phyloP scores from a whole-genome alignment of 2,888 invertebrate genomes.

The Microplitis manilae region DNA sequence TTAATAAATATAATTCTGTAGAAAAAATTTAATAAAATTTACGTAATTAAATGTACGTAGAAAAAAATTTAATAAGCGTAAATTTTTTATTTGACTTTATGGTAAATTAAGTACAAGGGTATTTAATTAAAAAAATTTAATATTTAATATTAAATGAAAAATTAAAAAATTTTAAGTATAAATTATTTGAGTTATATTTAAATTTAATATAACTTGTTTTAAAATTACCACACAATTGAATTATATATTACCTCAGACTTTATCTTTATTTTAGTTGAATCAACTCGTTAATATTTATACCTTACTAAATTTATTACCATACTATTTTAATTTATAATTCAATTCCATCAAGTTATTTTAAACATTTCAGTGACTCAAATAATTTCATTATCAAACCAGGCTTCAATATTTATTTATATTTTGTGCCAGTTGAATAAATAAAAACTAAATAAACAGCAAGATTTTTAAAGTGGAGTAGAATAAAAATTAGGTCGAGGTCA shows the following conservation, averaged over 20 bases:
- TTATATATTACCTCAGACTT: constrained; percentile 1
- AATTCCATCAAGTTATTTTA: not conserved
- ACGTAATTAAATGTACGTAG: not conserved
- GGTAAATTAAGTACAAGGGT: not conserved
- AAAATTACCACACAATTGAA: constrained; percentile 1
- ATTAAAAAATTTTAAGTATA: not conserved
- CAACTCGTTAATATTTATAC: not conserved
- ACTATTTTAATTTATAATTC: not conserved
- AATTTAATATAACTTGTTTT: not conserved
- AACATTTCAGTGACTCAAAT: not conserved
- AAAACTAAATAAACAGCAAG: not conserved
- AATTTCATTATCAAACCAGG: not conserved
- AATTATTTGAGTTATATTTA: not conserved
- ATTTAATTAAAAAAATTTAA: not conserved
- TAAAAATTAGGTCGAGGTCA: constrained; percentile 30
- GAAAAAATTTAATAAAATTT: not conserved
- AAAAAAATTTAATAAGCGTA: constrained; percentile 5
- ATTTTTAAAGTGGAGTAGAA: not conserved
- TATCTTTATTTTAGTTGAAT: not conserved
- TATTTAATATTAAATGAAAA: not conserved
- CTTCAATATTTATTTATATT: no score
- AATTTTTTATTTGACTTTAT: not conserved
- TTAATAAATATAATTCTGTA: no score
- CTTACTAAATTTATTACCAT: not conserved
- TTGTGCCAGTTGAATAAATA: no score